Conservation (phyloP, 2,797 vertebrate species). For the Morus bassanus region DNA sequence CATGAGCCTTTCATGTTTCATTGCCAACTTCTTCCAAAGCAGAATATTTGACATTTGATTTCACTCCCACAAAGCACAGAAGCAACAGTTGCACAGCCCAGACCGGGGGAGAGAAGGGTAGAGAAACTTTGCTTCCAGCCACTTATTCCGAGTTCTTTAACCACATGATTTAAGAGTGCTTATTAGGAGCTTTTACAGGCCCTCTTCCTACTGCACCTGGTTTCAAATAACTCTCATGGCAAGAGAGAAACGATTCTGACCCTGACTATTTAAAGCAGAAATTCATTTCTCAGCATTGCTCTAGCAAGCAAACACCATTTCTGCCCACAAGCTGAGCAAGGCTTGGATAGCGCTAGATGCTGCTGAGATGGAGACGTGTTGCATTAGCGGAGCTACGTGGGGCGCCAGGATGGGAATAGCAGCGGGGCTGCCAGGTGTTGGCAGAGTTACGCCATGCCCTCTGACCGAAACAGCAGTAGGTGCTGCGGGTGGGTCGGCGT, state of each 20-base stretch:
- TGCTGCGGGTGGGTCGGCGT: rapidly evolving
- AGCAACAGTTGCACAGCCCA: conserved; percentile 54
- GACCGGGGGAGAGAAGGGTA: background rate
- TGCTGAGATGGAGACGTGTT: background rate
- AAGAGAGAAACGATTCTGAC: background rate
- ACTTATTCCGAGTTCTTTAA: background rate
- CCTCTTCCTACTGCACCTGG: background rate
- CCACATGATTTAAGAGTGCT: background rate
- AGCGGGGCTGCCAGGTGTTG: background rate
- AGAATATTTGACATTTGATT: conserved; percentile 64
- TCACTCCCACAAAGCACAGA: conserved; percentile 59
- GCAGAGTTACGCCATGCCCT: background rate
- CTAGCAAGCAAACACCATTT: background rate
- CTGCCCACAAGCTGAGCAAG: background rate
- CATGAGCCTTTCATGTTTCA: conserved; percentile 22
- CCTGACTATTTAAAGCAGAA: background rate
- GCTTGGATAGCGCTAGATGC: rapidly evolving
- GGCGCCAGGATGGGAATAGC: background rate
- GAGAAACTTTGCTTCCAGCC: conserved; percentile 43
- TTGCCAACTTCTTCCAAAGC: conserved; percentile 50
- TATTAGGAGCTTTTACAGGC: background rate
- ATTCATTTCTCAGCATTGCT: background rate
- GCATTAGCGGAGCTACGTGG: rapidly evolving
- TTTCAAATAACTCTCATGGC: background rate
- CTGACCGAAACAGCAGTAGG: background rate